These are phyloP conservation scores for Percopsis omiscomaycus DNA, from an alignment of 2,797 vertebrate genomes.

Conservation along the genomic window DNA sequence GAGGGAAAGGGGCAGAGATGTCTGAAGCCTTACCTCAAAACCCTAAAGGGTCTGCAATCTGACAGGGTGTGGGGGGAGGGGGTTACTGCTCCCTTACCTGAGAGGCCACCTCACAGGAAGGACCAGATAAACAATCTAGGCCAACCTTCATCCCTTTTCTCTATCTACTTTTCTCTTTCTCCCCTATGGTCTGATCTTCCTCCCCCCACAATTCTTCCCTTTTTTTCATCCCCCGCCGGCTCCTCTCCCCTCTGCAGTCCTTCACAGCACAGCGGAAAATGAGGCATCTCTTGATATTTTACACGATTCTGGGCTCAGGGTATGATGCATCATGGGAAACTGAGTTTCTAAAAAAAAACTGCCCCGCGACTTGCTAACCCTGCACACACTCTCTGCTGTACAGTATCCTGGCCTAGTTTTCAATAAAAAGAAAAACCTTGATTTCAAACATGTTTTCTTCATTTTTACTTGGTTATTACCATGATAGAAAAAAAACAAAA, in stretches of 20 bases:
- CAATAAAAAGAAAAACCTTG: slow-evolving; percentile 79
- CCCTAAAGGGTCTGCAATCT: slow-evolving; percentile 42
- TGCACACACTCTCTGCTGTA: slow-evolving; percentile 75
- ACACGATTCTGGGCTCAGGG: slow-evolving; percentile 70
- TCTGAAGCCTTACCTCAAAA: slow-evolving; percentile 65
- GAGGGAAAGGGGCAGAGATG: slow-evolving; percentile 76
- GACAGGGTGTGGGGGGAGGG: slow-evolving; percentile 47
- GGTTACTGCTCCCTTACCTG: slow-evolving; percentile 36
- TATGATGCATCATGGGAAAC: slow-evolving; percentile 69
- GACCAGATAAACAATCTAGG: slow-evolving; percentile 29
- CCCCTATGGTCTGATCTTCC: slow-evolving; percentile 68
- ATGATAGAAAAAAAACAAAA: neutral
- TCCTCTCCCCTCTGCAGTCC: slow-evolving; percentile 57
- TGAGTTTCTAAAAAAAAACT: slow-evolving; percentile 57
- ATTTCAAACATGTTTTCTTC: slow-evolving; percentile 60
- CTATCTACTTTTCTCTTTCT: slow-evolving; percentile 78
- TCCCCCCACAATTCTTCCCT: slow-evolving; percentile 42
- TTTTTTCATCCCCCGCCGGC: slow-evolving; percentile 48
- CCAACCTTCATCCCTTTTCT: slow-evolving; percentile 55
- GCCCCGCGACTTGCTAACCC: slow-evolving; percentile 53
- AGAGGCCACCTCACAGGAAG: slow-evolving; percentile 51
- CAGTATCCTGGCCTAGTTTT: slow-evolving; percentile 81
- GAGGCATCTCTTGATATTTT: slow-evolving; percentile 59
- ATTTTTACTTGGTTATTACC: slow-evolving; percentile 41
- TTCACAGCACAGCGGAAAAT: slow-evolving; percentile 62